Base-by-base conservation (phyloP, 2,888 invertebrate species). In the Pseudanteris insignis region DNA sequence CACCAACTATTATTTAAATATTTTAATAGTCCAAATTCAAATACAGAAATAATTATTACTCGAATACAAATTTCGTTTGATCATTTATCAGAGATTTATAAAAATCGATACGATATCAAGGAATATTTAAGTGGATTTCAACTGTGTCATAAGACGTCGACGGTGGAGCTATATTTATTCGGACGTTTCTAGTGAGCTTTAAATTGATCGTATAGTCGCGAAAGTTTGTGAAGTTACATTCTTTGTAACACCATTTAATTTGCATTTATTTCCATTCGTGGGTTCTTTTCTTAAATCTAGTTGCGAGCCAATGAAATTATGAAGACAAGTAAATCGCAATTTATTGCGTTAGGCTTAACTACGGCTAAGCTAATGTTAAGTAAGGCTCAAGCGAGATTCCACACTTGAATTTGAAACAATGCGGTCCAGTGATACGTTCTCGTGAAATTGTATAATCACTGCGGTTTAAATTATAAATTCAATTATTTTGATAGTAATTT, bases 391-490 rank as follows among this genome's bases (percentile, higher is more conserved):
- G 28, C 44, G 48, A 54, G 58, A 48, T 63, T 61, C 43, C 44
- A 34, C 50, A 54, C 54, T 61, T 61, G 54, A 54, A 61, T 61
- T 54, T 61, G 54, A 61, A 61, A 61, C 54, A 61, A 54, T 61
- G 53, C 40, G 25, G 24, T 15, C 37, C 18, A 24, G 47, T 11
- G 48, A 48, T 60, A 53, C 37, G 43, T 47, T 59, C 47, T 32
- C 53, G 29, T 26, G 26, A 38, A 53, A 60, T 60, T 48, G 53
- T 60, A 51, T 44, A 59, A 59, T 59, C 59, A 51, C 51, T 59
- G 51, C n/a, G 47, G n/a, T n/a, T n/a, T n/a, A n/a, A 58, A 34
- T 40, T 34, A 46, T 44, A 44, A 46, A 46, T 58, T 51, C 36
- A 44, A 25, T 46, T 51, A 58, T 44, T 40, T 14, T 2, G 6